A percentile compares a stretch with the other conserved stretches of the same genome.
Conservation (phyloP, 2,113 vertebrate species). For the Gadus macrocephalus region DNA sequence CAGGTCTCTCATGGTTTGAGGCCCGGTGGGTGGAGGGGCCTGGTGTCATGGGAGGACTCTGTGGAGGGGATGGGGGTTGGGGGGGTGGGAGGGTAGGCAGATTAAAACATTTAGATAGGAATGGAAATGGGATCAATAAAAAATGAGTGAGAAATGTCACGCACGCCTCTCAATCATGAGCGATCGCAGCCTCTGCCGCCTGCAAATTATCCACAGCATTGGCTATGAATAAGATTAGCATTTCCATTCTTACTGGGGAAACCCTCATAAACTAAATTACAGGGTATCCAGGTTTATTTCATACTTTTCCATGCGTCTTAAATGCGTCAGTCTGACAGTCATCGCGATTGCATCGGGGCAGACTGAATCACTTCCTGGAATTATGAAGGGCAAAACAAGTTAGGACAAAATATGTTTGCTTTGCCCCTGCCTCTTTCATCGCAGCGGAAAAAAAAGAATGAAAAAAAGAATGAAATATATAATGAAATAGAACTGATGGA, state of each 20-base stretch:
- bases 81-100: slow-evolving; percentile 2
- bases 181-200: slow-evolving; percentile 48
- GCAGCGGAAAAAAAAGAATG: slow-evolving; percentile 22
- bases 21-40: no score
- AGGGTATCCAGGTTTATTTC: slow-evolving; percentile 44
- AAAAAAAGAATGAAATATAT: slow-evolving; percentile 26
- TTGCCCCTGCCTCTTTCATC: slow-evolving; percentile 8
- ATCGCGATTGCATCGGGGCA: slow-evolving; percentile 41
- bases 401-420: slow-evolving; percentile 42
- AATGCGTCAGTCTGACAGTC: slow-evolving; percentile 43
- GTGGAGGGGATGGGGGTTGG: no score
- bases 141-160: slow-evolving; percentile 68
- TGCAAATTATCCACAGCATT: slow-evolving; percentile 61
- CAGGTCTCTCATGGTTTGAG: no score
- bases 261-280: slow-evolving; percentile 55
- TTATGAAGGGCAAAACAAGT: slow-evolving; percentile 37
- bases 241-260: slow-evolving; percentile 57
- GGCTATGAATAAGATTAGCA: slow-evolving; percentile 72
- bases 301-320: slow-evolving; percentile 37
- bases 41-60: no score
- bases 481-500: not conserved
- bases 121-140: slow-evolving; percentile 64
- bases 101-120: slow-evolving; percentile 59
- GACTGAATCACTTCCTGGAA: slow-evolving; percentile 40
- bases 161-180: slow-evolving; percentile 61